phyloP scores from a whole-genome alignment of 1,140 invertebrate genomes.

The Hyles vespertilio region DNA sequence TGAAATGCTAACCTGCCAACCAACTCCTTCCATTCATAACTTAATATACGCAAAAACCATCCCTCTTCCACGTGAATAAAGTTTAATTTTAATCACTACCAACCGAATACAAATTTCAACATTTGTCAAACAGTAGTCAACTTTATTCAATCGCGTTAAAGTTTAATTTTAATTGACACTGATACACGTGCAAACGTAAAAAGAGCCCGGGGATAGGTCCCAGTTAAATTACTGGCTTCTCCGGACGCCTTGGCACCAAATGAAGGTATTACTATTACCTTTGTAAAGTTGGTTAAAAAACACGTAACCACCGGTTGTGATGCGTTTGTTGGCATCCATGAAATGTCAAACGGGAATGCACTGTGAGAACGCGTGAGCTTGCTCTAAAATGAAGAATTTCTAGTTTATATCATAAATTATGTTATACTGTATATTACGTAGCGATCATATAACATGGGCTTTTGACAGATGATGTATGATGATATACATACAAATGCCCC shows the following conservation, averaged over 20 bases:
- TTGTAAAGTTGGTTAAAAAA: slow-evolving; percentile 1
- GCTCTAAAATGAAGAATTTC: too few relatives aligned
- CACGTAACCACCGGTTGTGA: background rate
- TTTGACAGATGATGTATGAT: too few relatives aligned
- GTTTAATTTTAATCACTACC: too few relatives aligned
- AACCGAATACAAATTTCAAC: background rate
- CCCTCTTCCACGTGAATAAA: too few relatives aligned
- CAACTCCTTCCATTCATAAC: background rate
- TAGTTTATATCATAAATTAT: too few relatives aligned
- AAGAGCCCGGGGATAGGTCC: slow-evolving; percentile 17
- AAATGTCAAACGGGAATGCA: too few relatives aligned
- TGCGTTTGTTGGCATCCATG: background rate
- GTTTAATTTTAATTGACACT: background rate
- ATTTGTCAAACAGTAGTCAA: slow-evolving; percentile 1
- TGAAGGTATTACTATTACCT: slow-evolving; percentile 17
- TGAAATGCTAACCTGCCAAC: slow-evolving; percentile 2
- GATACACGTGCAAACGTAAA: slow-evolving; percentile 9
- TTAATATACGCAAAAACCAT: too few relatives aligned
- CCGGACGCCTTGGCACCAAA: slow-evolving; percentile 7
- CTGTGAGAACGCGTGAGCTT: too few relatives aligned
- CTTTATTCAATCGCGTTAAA: slow-evolving; percentile 7
- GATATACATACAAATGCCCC: too few relatives aligned
- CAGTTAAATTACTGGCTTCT: slow-evolving; percentile 20
- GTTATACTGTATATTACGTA: too few relatives aligned
- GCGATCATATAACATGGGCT: too few relatives aligned